Evolutionary conservation across 1,140 invertebrate genomes (phyloP).

Genomic region (Triops longicaudatus): DNA sequence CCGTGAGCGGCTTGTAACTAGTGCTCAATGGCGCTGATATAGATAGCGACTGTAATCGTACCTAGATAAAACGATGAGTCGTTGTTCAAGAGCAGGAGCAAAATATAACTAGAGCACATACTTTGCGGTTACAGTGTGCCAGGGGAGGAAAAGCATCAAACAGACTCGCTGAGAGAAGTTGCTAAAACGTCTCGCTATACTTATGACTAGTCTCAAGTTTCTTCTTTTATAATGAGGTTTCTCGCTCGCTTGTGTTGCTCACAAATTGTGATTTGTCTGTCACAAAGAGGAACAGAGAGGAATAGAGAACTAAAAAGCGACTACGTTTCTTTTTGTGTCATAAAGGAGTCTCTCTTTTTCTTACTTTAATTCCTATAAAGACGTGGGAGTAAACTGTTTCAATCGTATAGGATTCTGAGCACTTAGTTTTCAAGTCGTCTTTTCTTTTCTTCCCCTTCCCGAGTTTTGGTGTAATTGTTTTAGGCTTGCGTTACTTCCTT

Average conservation of each 20-base stretch:
- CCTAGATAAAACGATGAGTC: not conserved
- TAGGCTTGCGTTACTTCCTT: not conserved
- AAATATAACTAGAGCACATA: not conserved
- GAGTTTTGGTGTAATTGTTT: not conserved
- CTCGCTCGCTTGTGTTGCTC: constrained; percentile 1
- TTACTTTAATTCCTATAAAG: no score
- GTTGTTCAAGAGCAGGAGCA: not conserved
- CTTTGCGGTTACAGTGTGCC: not conserved
- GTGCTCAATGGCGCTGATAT: not conserved
- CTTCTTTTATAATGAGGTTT: not conserved
- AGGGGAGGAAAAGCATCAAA: not conserved
- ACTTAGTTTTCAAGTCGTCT: not conserved
- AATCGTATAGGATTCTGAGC: no score
- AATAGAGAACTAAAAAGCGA: not conserved
- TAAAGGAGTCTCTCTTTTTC: not conserved
- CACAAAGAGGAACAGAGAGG: not conserved
- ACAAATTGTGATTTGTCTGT: not conserved
- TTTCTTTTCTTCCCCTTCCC: constrained; percentile 4
- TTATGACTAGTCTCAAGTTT: not conserved
- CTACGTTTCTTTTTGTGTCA: not conserved
- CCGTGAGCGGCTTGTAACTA: not conserved
- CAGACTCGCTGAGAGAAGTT: not conserved
- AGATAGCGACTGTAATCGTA: not conserved
- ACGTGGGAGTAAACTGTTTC: no score
- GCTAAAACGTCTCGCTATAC: not conserved